Evolutionary conservation across 2,797 vertebrate species (phyloP).

Genomic region (Pseudomugil gertrudae): DNA sequence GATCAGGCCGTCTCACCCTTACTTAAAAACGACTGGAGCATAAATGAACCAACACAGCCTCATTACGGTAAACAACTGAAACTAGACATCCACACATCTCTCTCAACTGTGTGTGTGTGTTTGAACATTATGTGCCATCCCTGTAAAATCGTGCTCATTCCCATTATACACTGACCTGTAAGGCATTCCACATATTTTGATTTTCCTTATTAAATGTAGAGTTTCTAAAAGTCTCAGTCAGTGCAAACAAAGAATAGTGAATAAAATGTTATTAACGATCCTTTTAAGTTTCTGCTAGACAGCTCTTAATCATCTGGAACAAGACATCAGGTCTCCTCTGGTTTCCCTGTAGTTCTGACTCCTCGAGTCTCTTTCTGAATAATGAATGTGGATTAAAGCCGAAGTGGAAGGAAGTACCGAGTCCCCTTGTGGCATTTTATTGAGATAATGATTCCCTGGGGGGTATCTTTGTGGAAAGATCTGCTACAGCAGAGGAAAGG

Average conservation of each 20-base stretch:
- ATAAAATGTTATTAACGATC: slow-evolving; percentile 17
- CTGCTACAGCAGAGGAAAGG: slow-evolving; percentile 31
- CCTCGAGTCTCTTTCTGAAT: slow-evolving; percentile 57
- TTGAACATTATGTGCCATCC: background rate
- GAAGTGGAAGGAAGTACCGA: slow-evolving; percentile 53
- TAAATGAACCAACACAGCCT: slow-evolving; percentile 48
- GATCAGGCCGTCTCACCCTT: slow-evolving; percentile 69
- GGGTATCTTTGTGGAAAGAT: slow-evolving; percentile 48
- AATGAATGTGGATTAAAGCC: slow-evolving; percentile 71
- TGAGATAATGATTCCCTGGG: slow-evolving; percentile 64
- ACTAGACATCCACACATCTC: background rate
- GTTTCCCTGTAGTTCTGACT: slow-evolving; percentile 29
- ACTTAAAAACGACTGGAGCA: slow-evolving; percentile 46
- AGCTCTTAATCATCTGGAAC: slow-evolving; percentile 33
- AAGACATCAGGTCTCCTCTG: slow-evolving; percentile 39
- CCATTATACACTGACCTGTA: background rate
- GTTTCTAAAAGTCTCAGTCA: background rate
- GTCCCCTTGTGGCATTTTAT: slow-evolving; percentile 60
- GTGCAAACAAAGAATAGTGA: slow-evolving; percentile 1
- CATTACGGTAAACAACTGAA: slow-evolving; percentile 43
- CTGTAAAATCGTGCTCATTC: no score
- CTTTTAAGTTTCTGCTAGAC: slow-evolving; percentile 2
- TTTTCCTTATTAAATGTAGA: background rate
- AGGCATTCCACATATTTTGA: background rate
- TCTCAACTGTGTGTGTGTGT: background rate